A percentile compares a stretch with the other conserved stretches of the same genome.
Conservation (phyloP, 2,888 invertebrate genomes). For the Leptopilina drosophilae region DNA sequence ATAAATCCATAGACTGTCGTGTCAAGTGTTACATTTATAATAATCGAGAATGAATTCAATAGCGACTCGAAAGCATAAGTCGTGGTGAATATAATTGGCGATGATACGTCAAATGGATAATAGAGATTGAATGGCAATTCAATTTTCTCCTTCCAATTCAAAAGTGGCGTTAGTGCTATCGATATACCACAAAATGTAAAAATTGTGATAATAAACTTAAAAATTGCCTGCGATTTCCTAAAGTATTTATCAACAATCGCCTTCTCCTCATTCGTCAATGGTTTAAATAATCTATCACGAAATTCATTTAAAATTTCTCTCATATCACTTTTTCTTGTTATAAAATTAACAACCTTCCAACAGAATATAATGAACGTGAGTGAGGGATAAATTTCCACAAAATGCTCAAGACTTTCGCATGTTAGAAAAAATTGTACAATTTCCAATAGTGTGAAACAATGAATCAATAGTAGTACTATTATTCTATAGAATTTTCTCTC, state of each 20-base stretch:
- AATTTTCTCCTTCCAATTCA: slow-evolving; percentile 18
- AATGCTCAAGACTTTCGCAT: slow-evolving; percentile 24
- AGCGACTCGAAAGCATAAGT: slow-evolving; percentile 22
- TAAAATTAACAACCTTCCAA: slow-evolving; percentile 27
- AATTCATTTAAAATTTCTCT: slow-evolving; percentile 1
- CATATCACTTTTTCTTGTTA: slow-evolving; percentile 1
- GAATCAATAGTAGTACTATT: neutral
- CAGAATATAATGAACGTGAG: slow-evolving; percentile 3
- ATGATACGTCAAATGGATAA: slow-evolving; percentile 20
- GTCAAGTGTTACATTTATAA: slow-evolving; percentile 25
- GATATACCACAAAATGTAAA: slow-evolving; percentile 25
- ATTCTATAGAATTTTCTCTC: slow-evolving; percentile 19
- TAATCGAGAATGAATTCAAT: slow-evolving; percentile 21
- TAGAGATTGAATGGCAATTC: slow-evolving; percentile 25
- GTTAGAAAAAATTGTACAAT: slow-evolving; percentile 13
- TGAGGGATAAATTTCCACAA: slow-evolving; percentile 31
- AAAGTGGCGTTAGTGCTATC: slow-evolving; percentile 16
- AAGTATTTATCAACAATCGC: slow-evolving; percentile 1
- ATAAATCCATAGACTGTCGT: slow-evolving; percentile 31
- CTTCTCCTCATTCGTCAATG: neutral
- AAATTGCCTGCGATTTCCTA: neutral
- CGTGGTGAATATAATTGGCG: slow-evolving; percentile 3
- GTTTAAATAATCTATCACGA: neutral
- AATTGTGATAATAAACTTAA: neutral
- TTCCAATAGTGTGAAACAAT: slow-evolving; percentile 21